A percentile compares a stretch with the other conserved stretches of the same genome.
phyloP scores from a whole-genome alignment of 2,113 vertebrate species.

The Panurus biarmicus region DNA sequence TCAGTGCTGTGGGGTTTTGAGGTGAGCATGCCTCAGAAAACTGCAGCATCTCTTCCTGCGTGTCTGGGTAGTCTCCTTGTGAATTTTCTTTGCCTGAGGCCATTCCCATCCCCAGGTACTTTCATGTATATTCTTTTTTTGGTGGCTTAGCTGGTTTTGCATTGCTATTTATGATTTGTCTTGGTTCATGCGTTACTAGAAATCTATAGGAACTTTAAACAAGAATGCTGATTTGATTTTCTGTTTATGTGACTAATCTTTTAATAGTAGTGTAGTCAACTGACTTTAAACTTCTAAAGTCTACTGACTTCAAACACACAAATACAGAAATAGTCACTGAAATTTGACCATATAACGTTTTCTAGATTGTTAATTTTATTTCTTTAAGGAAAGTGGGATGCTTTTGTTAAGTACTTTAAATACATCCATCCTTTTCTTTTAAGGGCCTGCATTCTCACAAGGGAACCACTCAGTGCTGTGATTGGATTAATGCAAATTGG shows the following conservation, averaged over 20 bases:
- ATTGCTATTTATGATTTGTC: background rate
- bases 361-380: constrained; percentile 1
- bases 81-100: background rate
- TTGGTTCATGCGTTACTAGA: background rate
- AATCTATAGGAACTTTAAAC: background rate
- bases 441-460: background rate
- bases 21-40: background rate
- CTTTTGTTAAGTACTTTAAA: constrained; percentile 19
- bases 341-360: background rate
- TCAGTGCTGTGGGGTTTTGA: background rate
- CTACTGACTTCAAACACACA: background rate
- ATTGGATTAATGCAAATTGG: constrained; percentile 39
- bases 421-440: constrained; percentile 14
- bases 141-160: background rate
- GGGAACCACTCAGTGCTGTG: background rate
- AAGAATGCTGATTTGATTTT: background rate
- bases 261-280: background rate
- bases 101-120: background rate
- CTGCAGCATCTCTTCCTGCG: background rate
- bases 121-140: background rate
- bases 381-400: background rate
- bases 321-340: background rate
- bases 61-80: background rate
- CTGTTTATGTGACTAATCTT: background rate
- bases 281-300: background rate